Conservation (phyloP, 2,113 vertebrate genomes). For the Crotalus horridus region DNA sequence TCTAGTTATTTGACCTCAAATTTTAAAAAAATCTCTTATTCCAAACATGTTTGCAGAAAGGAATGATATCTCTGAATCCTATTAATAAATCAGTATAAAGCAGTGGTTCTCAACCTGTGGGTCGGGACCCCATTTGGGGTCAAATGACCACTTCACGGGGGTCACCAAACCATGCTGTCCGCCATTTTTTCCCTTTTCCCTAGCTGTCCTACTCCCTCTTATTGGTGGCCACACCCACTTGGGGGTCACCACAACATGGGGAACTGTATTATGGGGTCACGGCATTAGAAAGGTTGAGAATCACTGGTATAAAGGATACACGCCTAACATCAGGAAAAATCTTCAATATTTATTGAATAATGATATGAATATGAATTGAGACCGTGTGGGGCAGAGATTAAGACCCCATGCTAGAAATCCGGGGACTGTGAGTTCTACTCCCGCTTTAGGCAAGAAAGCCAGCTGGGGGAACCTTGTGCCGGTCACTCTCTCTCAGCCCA, state of each 20-base stretch:
- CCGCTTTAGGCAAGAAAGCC: not conserved
- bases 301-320: not conserved
- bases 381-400: not conserved
- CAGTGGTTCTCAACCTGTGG: no score
- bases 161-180: no score
- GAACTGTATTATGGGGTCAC: no score
- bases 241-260: no score
- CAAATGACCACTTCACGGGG: no score
- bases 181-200: no score
- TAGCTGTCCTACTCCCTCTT: no score
- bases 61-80: not conserved
- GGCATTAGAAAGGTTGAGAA: no score
- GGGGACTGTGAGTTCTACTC: not conserved
- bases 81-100: not conserved
- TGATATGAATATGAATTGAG: not conserved
- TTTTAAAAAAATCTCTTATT: not conserved
- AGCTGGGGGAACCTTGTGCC: not conserved
- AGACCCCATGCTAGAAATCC: not conserved
- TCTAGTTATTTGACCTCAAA: not conserved
- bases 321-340: not conserved
- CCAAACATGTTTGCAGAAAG: not conserved
- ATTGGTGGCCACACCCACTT: no score
- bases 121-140: no score
- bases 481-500: not conserved
- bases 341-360: not conserved